Evolutionary conservation across 2,888 invertebrate species (phyloP).

Genomic region (Lochmaea capreae): DNA sequence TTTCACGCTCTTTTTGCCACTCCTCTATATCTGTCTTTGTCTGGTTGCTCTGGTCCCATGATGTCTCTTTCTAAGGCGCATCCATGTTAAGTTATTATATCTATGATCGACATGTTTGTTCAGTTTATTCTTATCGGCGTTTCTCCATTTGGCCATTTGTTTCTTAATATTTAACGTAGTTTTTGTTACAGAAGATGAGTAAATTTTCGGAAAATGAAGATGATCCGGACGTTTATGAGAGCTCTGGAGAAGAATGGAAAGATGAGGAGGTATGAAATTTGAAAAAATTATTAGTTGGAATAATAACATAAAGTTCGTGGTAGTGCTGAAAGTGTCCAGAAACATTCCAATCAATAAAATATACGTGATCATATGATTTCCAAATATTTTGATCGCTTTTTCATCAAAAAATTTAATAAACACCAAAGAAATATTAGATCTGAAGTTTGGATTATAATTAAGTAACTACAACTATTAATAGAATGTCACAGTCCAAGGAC

Average conservation of each 20-base stretch:
- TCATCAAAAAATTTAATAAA: neutral
- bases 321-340: neutral
- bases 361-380: neutral
- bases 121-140: conserved; percentile 1
- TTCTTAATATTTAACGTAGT: neutral
- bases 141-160: neutral
- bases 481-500: neutral
- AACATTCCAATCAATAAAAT: neutral
- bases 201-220: conserved; percentile 62
- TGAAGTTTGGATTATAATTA: neutral
- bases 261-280: conserved; percentile 30
- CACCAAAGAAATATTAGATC: neutral
- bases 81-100: too few relatives aligned
- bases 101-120: conserved; percentile 1
- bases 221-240: conserved; percentile 61
- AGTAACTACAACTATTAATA: too few relatives aligned
- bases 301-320: neutral
- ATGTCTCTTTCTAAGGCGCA: too few relatives aligned
- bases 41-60: too few relatives aligned
- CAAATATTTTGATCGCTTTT: neutral
- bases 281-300: neutral
- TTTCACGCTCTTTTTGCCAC: too few relatives aligned
- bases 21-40: too few relatives aligned
- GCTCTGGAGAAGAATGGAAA: conserved; percentile 62
- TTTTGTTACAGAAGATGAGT: conserved; percentile 35